Percentiles rank a stretch among this genome's conserved stretches.
phyloP scores from a whole-genome alignment of 2,797 vertebrate genomes.

The Naso thynnoides region DNA sequence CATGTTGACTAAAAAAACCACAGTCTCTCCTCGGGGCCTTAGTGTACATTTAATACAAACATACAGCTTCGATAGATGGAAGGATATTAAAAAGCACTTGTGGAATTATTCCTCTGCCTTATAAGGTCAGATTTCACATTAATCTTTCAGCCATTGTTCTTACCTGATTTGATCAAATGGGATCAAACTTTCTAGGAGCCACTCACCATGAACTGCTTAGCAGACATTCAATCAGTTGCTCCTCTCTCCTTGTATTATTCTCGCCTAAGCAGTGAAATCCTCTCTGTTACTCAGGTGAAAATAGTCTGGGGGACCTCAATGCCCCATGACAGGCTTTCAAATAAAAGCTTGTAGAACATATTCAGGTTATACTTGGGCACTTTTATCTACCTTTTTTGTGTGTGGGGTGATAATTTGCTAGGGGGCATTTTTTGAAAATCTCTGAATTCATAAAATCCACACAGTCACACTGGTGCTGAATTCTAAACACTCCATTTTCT shows the following conservation, averaged over 20 bases:
- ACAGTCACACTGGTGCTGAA: slow-evolving; percentile 36
- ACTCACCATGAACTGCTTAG: slow-evolving; percentile 59
- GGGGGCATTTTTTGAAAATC: slow-evolving; percentile 57
- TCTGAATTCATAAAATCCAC: slow-evolving; percentile 65
- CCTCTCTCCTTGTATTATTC: slow-evolving; percentile 59
- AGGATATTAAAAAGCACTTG: slow-evolving; percentile 60
- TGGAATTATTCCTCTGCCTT: slow-evolving; percentile 46
- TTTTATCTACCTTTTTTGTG: slow-evolving; percentile 59
- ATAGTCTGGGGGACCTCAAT: slow-evolving; percentile 58
- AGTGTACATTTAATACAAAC: slow-evolving; percentile 49
- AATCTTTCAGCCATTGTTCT: slow-evolving; percentile 62
- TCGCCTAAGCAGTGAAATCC: slow-evolving; percentile 54
- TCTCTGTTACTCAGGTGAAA: slow-evolving; percentile 65
- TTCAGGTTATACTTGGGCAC: slow-evolving; percentile 65
- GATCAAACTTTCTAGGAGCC: slow-evolving; percentile 63
- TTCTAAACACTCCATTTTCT: slow-evolving; percentile 69
- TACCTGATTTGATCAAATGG: slow-evolving; percentile 60
- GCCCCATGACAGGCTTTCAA: slow-evolving; percentile 66
- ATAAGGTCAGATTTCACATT: slow-evolving; percentile 56
- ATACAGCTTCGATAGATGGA: slow-evolving; percentile 44
- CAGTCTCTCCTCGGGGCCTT: neutral
- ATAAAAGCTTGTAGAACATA: slow-evolving; percentile 70
- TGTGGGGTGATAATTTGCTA: slow-evolving; percentile 56
- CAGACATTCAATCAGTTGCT: slow-evolving; percentile 66
- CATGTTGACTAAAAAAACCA: slow-evolving; percentile 25